A percentile compares a stretch with the other conserved stretches of the same genome.
phyloP scores from a whole-genome alignment of 1,140 invertebrate genomes.

The Zaprionus camerounensis region DNA sequence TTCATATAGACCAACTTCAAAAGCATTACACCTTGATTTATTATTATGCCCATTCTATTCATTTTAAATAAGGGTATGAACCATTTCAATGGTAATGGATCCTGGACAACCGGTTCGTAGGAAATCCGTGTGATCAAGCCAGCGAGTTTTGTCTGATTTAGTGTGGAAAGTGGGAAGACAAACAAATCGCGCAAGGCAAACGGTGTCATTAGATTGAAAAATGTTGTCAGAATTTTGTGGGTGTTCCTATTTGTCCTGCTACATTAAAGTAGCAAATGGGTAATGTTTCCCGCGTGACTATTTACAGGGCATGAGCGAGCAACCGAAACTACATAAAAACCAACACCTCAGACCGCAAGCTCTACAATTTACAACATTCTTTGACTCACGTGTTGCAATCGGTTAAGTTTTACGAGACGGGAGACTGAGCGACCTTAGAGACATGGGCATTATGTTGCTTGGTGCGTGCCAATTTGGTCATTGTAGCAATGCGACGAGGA shows the following conservation, averaged over 20 bases:
- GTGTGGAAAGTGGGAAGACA: slow-evolving; percentile 6
- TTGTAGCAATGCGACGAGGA: not conserved
- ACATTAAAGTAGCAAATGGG: slow-evolving; percentile 48
- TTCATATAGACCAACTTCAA: no score
- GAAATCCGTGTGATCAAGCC: no score
- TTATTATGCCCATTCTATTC: no score
- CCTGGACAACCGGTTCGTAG: no score
- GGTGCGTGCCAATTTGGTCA: slow-evolving; percentile 11
- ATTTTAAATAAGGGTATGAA: no score
- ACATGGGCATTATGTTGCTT: slow-evolving; percentile 2
- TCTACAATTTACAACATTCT: slow-evolving; percentile 14
- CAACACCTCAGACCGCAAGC: slow-evolving; percentile 33
- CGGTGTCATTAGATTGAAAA: slow-evolving; percentile 34
- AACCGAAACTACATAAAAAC: not conserved
- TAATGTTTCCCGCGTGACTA: slow-evolving; percentile 38
- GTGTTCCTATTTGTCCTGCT: slow-evolving; percentile 14
- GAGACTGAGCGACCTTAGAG: not conserved
- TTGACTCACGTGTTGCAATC: slow-evolving; percentile 34
- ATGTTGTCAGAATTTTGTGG: not conserved
- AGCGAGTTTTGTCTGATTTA: no score
- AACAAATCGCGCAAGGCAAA: slow-evolving; percentile 25
- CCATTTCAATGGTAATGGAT: no score
- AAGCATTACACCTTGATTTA: no score
- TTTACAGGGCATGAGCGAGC: slow-evolving; percentile 48
- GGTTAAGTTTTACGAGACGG: slow-evolving; percentile 37